Percentiles rank a stretch among this genome's conserved stretches.
phyloP scores from a whole-genome alignment of 2,797 vertebrate species.

The Phalanger gymnotis region DNA sequence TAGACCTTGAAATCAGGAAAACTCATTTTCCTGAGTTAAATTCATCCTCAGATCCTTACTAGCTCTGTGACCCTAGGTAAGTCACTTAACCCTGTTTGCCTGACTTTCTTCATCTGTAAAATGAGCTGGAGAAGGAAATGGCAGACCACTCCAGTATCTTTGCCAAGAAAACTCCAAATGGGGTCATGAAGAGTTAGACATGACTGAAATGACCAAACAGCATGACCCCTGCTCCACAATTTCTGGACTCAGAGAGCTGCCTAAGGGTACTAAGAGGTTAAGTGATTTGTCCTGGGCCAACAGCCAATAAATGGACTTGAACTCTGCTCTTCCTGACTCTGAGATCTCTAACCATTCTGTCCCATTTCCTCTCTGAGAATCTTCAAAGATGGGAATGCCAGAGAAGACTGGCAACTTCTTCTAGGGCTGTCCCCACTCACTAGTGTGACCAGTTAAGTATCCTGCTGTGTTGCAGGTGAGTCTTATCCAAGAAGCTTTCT shows the following conservation, averaged over 20 bases:
- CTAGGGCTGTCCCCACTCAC: neutral
- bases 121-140: neutral
- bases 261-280: neutral
- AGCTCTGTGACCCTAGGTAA: neutral
- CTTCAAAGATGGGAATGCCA: neutral
- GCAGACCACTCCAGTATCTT: neutral
- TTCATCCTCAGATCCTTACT: neutral
- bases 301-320: neutral
- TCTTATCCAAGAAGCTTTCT: neutral
- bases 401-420: neutral
- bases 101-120: neutral
- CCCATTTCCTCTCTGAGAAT: neutral
- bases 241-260: neutral
- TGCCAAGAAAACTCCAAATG: neutral
- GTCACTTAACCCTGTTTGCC: neutral
- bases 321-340: neutral
- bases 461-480: neutral
- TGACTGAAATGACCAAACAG: neutral
- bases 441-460: neutral
- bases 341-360: neutral
- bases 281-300: neutral
- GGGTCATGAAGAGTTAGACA: neutral
- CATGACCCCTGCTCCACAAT: neutral
- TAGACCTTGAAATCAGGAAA: neutral
- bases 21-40: neutral